Percentiles rank a stretch among this genome's conserved stretches.
Conservation (phyloP, 2,113 vertebrate genomes). For the Poecilia latipinna region DNA sequence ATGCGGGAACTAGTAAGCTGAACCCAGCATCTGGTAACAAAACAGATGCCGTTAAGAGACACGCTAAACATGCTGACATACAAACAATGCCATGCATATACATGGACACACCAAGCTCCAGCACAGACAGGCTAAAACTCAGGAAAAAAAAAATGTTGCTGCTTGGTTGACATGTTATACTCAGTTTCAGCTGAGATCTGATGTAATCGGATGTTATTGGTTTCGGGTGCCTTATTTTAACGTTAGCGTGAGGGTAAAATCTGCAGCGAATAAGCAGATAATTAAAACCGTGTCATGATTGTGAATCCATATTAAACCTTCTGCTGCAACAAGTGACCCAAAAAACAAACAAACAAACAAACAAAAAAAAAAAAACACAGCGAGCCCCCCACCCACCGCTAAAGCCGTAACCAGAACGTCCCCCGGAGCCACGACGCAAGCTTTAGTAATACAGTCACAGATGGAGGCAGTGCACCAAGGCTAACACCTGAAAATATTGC, state of each 20-base stretch:
- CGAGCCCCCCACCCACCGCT: background rate
- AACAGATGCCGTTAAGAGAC: constrained; percentile 18
- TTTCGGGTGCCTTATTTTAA: background rate
- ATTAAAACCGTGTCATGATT: background rate
- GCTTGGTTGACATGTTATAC: constrained; percentile 18
- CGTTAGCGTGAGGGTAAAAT: background rate
- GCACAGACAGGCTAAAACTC: constrained; percentile 18
- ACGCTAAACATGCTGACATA: constrained; percentile 40
- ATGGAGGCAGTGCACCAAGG: constrained; percentile 15
- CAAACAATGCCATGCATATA: constrained; percentile 47
- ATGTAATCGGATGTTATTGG: constrained; percentile 24
- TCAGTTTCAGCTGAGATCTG: constrained; percentile 19
- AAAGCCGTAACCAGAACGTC: constrained; percentile 19
- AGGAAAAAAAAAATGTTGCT: background rate
- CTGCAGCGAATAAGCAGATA: background rate
- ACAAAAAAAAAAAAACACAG: background rate
- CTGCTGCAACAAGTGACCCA: background rate
- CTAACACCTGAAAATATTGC: constrained; percentile 37
- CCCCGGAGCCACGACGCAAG: constrained; percentile 10
- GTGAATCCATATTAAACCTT: constrained; percentile 13
- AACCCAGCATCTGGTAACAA: constrained; percentile 27
- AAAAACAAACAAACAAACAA: background rate
- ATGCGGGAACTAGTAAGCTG: constrained; percentile 28
- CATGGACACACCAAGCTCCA: constrained; percentile 16
- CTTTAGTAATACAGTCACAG: constrained; percentile 7